A percentile compares a stretch with the other conserved stretches of the same genome.
Evolutionary conservation across 1,140 invertebrate species (phyloP).

Genomic region (Dolichoris vasculosae): DNA sequence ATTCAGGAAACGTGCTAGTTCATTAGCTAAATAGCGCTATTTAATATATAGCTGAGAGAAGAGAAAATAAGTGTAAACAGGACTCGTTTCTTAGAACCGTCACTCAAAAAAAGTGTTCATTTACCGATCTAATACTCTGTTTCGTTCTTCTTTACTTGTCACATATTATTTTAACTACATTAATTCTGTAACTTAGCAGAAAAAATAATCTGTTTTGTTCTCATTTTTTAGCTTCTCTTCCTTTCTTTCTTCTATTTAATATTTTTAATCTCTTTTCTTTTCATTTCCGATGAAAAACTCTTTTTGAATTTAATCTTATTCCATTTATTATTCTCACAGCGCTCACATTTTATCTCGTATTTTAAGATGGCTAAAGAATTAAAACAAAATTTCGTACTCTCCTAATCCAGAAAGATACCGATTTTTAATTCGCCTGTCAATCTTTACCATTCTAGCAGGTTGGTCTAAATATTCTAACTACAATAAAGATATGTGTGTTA

Average conservation of each 20-base stretch:
- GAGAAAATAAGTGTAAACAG: background rate
- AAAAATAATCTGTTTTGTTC: background rate
- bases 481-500: background rate
- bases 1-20: conserved; percentile 64
- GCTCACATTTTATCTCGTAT: too few species aligned
- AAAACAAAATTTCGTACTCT: background rate
- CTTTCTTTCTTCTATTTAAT: background rate
- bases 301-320: too few species aligned
- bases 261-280: too few species aligned
- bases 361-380: too few species aligned
- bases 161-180: background rate
- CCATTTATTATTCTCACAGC: too few species aligned
- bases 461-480: background rate
- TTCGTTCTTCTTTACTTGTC: background rate
- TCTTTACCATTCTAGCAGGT: background rate
- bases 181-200: conserved; percentile 4
- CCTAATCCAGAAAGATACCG: background rate
- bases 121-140: background rate
- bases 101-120: background rate
- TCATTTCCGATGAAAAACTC: too few species aligned
- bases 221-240: too few species aligned
- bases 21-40: conserved; percentile 56
- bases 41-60: conserved; percentile 17
- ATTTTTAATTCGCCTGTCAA: background rate
- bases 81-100: background rate